Evolutionary conservation across 2,113 vertebrate species (phyloP), one percentile per base, ranked within the genome.

Genomic region (Lanius collurio): DNA sequence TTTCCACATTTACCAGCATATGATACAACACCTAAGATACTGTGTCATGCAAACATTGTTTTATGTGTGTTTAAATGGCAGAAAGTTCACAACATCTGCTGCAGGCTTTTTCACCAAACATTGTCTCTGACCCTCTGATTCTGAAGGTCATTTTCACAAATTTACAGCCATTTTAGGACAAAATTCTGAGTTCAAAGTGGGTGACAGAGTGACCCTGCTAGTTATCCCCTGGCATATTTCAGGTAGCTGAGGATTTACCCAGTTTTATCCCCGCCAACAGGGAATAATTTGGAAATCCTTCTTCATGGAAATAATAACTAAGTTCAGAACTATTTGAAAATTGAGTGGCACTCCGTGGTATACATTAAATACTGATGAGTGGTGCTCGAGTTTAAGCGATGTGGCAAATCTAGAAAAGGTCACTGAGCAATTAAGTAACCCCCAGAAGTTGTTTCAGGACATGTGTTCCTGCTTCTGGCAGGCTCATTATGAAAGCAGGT

Each of bases 391-490:
- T 42, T 71, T n/a, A 76, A 93, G 37, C 35, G n/a, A 91, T 85
- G 53, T 87, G 53, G 42, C 65, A 93, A 88, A 91, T 53, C 49
- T 57, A 85, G 77, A 62, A 87, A 94, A 89, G 89, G 91, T 95
- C 87, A 93, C 63, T 89, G 59, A 67, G 68, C 86, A 89, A 92
- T 85, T 89, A 79, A 93, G 20, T 82, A 90, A 94, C 64, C 0
- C 3, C 60, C 83, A 95, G 69, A 89, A 89, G 84, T 84, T 79
- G 41, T 87, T 91, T 85, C 87, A 87, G 65, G 87, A 93, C 65
- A 67, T 20, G 31, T 57, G 77, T 35, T 87, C 81, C 46, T 69
- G 42, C 62, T 87, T 87, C 87, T 87, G 50, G 67, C 89, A 91
- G 57, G 83, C 46, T 94, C 85, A 87, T 82, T 90, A 79, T 75